Base-by-base conservation (phyloP, 2,797 vertebrate genomes). In the Rallus crepitans region DNA sequence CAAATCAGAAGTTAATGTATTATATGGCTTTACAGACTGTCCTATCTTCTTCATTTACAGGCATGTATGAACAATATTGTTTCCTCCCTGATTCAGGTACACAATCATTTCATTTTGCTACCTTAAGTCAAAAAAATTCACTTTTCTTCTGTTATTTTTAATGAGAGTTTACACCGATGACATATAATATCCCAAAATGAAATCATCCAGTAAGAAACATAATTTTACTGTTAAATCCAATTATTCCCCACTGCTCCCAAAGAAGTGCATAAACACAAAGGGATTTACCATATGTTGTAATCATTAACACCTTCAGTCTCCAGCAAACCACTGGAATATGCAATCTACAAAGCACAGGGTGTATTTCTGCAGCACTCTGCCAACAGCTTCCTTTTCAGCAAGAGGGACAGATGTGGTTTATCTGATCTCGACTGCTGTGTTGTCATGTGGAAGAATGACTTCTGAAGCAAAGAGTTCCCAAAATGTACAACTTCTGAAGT, bases 1-100 rank as follows among this genome's bases (percentile, higher is more conserved):
- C 11, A 95, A 96, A 63, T 48, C 77, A 88, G 89, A 97, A 97
- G 42, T 96, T 96, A 95, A 71, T 89, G 89, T 88, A 73, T 97
- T 95, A 93, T 90, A 72, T 75, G 72, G 78, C 48, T 95, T 94
- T 68, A 73, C 84, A 96, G 77, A 94, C 53, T 82, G 30, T 66
- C 45, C 55, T 81, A 3, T 83, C 75, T 82, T 95, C 76, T 84
- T 25, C 42, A n/a, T 90, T 80, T 75, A 39, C 37, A 45, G 78
- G 48, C 23, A 45, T 45, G 31, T 69, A 59, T 81, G 42, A 70
- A 21, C 13, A 33, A 5, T 55, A 31, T 75, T 3, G 68, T 42
- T 80, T 84, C 33, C 7, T 83, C 19, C 57, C 21, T 48, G 21
- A 31, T 91, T 84, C 42, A 69, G 27, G 39, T 4, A 60, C 5